Conservation (phyloP, 2,888 invertebrate species). For the Cepaea hortensis region DNA sequence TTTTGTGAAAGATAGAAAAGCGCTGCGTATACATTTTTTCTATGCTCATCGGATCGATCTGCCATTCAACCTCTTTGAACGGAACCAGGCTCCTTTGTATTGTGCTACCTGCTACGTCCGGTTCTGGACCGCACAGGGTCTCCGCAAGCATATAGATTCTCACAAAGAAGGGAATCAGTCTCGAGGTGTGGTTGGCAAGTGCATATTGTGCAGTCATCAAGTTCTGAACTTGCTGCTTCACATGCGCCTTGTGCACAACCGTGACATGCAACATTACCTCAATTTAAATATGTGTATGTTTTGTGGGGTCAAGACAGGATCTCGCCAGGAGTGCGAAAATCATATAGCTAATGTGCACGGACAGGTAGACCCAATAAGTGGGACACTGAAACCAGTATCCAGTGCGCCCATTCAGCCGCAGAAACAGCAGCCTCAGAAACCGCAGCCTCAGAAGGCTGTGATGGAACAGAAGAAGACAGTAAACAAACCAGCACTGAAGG, state of each 20-base stretch:
- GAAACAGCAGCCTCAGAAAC: constrained; percentile 16
- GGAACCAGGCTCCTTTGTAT: constrained; percentile 88
- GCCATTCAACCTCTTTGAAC: constrained; percentile 67
- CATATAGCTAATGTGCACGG: constrained; percentile 68
- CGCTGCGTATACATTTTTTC: constrained; percentile 95
- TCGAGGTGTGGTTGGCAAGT: constrained; percentile 55
- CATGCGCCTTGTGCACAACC: constrained; percentile 92
- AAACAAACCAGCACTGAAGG: constrained; percentile 51
- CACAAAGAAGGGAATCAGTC: constrained; percentile 52
- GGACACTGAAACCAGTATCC: constrained; percentile 30
- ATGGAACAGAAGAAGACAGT: constrained; percentile 39
- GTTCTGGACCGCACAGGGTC: constrained; percentile 97
- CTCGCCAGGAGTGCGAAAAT: constrained; percentile 60
- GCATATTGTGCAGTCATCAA: constrained; percentile 58
- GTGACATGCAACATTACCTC: constrained; percentile 83
- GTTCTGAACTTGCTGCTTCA: constrained; percentile 88
- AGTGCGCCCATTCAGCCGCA: constrained; percentile 40
- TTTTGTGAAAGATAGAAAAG: constrained; percentile 95
- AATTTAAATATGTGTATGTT: constrained; percentile 66
- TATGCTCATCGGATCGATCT: constrained; percentile 90
- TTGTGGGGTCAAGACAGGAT: constrained; percentile 64
- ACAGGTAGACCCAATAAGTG: constrained; percentile 60
- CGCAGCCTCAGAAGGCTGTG: constrained; percentile 1
- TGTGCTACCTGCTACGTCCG: constrained; percentile 97
- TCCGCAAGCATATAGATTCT: constrained; percentile 85